Evolutionary conservation across 2,888 invertebrate species (phyloP), one percentile per base, ranked within the genome.

Genomic region (Argyresthia goedartella): DNA sequence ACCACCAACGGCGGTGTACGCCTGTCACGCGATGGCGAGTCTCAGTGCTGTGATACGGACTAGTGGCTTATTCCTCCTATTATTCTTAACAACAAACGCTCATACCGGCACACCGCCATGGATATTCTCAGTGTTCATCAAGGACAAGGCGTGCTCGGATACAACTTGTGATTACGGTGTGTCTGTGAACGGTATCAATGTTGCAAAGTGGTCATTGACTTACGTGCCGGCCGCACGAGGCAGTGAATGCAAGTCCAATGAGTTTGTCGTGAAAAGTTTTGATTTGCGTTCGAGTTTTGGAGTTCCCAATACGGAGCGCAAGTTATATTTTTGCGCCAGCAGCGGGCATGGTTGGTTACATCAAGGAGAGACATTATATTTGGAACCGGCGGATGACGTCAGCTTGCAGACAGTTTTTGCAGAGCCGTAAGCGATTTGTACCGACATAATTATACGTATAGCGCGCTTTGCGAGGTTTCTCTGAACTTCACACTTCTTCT

Each of bases 331-430:
- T 62, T 85, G 85, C 68, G 80, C 71, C 50, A 71, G 67, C 59
- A 68, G 62, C 54, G 60, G 54, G n/a, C 74, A 73, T 55, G 66
- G 58, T 49, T 85, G 84, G 84, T 65, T 69, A 52, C 77, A 80
- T 57, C 77, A 77, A 66, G 81, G 81, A 57, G 69, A 60, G n/a
- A 63, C 62, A 56, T 66, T 82, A 71, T 81, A 70, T 78, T 78
- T 84, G 78, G 79, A 73, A 56, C 55, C 55, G n/a, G 63, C 66
- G n/a, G 66, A 63, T 82, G 84, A 85, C 82, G 82, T 82, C 82
- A 82, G 54, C 64, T 56, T 58, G 53, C 60, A 62, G 55, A 56
- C 56, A 50, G 60, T 57, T 39, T 45, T 49, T 54, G 54, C 55
- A 49, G 62, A 64, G 55, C 63, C 64, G 79, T 82, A 54, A 76